These are phyloP conservation scores for Odontomachus brunneus DNA, from an alignment of 1,140 invertebrate genomes.

Conservation along the genomic window DNA sequence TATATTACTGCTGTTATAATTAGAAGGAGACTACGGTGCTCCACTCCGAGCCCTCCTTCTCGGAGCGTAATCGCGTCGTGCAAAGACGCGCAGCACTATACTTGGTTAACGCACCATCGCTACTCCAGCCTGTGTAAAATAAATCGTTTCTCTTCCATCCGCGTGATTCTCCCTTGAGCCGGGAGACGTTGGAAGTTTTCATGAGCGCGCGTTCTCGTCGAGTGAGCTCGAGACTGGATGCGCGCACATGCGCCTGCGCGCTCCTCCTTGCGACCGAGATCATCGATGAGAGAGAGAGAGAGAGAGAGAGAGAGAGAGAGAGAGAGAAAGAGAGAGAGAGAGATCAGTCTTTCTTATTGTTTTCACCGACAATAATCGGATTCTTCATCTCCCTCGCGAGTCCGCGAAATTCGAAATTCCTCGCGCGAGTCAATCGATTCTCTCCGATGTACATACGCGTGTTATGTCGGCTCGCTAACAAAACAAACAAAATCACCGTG, in stretches of 20 bases:
- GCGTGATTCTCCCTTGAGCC: conserved; percentile 72
- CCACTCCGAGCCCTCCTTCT: conserved; percentile 26
- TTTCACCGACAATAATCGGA: not conserved
- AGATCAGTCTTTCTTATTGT: not conserved
- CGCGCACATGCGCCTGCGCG: no score
- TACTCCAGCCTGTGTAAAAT: conserved; percentile 81
- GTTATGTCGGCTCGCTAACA: not conserved
- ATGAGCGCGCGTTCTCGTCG: not conserved
- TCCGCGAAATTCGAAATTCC: conserved; percentile 6
- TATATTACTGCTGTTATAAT: not conserved
- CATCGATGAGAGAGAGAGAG: not conserved
- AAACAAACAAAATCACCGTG: not conserved
- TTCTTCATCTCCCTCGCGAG: conserved; percentile 29
- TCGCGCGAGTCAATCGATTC: conserved; percentile 7
- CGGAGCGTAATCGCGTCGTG: conserved; percentile 66
- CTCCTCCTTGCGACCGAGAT: not conserved
- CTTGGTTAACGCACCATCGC: conserved; percentile 70
- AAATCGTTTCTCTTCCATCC: conserved; percentile 81
- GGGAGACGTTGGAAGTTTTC: conserved; percentile 68
- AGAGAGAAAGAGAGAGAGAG: no score
- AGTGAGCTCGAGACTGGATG: not conserved
- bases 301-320: no score
- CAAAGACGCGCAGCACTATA: conserved; percentile 65
- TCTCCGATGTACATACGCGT: conserved; percentile 13
- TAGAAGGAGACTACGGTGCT: conserved; percentile 55